Evolutionary conservation across 1,140 invertebrate genomes (phyloP), one percentile per base, ranked within the genome.

Genomic region (Portunus trituberculatus): DNA sequence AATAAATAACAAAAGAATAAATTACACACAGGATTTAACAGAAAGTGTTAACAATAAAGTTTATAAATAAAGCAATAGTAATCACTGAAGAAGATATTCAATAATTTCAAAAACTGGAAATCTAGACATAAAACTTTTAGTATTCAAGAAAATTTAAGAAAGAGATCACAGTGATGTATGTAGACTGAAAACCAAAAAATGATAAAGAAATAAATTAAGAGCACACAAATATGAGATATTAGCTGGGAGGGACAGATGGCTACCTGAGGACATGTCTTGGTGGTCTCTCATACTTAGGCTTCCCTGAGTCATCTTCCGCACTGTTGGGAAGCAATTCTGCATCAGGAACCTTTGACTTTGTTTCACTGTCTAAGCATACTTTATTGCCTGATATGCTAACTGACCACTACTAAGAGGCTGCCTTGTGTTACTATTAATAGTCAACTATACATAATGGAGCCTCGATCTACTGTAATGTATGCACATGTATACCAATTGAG

Each of bases 181-280:
- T n/a, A 25, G 12, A 20, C 67, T n/a, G 67, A n/a, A 25, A 76
- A 8, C 12, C 1, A n/a, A n/a, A 76, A 7, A n/a, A n/a, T 76
- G 20, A 76, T n/a, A n/a, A n/a, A n/a, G 20, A n/a, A 76, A 7
- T 20, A 87, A 87, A 28, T 32, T 1, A 87, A 87, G 25, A 32
- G 39, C 39, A 87, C 12, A 87, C 84, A 39, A 31, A 0, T 12
- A 32, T 87, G 10, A 87, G 84, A 32, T 28, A 87, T 32, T 8
- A 16, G 6, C 84, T 20, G 10, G 16, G 28, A 28, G 39, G 84
- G 31, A 87, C 16, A 39, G 84, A 31, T 46, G 28, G 82, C 91
- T 95, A 95, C 94, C 91, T 95, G 87, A 95, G 76, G 39, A 92
- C 52, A 32, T 86, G 90, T 86, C 76, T 92, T 12, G 94, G 94